Evolutionary conservation across 2,888 invertebrate genomes (phyloP), one percentile per base, ranked within the genome.

Genomic region (Cacoxenus indagator): DNA sequence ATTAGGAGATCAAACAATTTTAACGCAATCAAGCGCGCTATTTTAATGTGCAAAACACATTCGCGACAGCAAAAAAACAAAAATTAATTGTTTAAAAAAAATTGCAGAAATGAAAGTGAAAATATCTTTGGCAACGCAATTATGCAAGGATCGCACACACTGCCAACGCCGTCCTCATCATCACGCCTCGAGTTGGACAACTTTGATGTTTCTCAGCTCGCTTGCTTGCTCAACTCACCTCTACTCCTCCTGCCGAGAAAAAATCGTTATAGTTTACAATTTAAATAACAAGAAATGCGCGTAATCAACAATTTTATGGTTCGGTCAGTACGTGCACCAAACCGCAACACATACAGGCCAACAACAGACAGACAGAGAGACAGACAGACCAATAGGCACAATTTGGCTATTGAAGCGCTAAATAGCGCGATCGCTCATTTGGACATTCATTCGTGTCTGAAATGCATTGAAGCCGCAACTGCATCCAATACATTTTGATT

Each of bases 11-110:
- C 71, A 74, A 82, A 82, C 77, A 83, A 84, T 84, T 83, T 79
- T 77, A 83, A 81, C 78, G 83, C 84, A 83, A 83, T 84, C 83
- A 84, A 81, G 82, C 81, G 79, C 75, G 78, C 62, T 78, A 80
- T 80, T 82, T 80, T 80, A 80, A 80, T 82, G 81, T 78, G 82
- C 24, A 24, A 59, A 22, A 9, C 22, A 62, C 24, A 62, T 62
- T 62, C 19, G 61, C 43, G 19, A n/a, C 22, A 14, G 5, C 14
- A 54, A 54, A n/a, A 54, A 51, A 19, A 54, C 3, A 24, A 51
- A 65, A 65, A 51, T 14, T 22, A n/a, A 22, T 6, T 3, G 14
- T 9, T 8, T 19, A 48, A 65, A 65, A 27, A 65, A 26, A 54
- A 27, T 17, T 37, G 37, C 54, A 43, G 72, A 74, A 80, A 81